Evolutionary conservation across 2,113 vertebrate genomes (phyloP).

Genomic region (Ameiurus melas): DNA sequence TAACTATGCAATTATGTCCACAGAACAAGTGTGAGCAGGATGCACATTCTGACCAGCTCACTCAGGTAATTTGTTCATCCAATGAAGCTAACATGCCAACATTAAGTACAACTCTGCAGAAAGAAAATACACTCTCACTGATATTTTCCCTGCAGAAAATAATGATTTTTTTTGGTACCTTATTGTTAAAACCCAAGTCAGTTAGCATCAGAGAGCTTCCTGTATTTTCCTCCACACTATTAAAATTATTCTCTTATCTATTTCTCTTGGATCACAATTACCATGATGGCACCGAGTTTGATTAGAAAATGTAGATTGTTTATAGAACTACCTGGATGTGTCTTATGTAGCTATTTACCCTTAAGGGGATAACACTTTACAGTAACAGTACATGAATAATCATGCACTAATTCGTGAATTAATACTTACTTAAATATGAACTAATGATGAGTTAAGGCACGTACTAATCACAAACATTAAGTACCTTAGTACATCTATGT

Average conservation of each 20-base stretch:
- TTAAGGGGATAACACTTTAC: too few relatives aligned
- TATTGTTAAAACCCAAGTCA: not conserved
- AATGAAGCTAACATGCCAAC: not conserved
- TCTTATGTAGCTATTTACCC: not conserved
- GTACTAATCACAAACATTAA: too few relatives aligned
- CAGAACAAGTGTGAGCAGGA: not conserved
- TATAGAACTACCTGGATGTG: too few relatives aligned
- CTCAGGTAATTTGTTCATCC: not conserved
- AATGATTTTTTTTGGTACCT: not conserved
- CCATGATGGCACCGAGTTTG: not conserved
- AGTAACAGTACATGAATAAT: too few relatives aligned
- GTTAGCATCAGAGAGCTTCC: not conserved
- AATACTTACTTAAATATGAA: too few relatives aligned
- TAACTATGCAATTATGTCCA: not conserved
- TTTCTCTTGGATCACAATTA: not conserved
- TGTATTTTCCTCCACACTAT: not conserved
- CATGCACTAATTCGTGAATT: too few relatives aligned
- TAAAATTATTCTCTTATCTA: not conserved
- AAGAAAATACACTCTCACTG: not conserved
- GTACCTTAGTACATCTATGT: too few relatives aligned
- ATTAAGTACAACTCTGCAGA: not conserved
- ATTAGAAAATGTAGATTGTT: not conserved
- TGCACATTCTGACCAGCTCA: not conserved
- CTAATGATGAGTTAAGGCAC: too few relatives aligned
- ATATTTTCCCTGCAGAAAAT: not conserved